A percentile compares a stretch with the other conserved stretches of the same genome.
phyloP scores from a whole-genome alignment of 2,113 vertebrate genomes.

The Micronycteris hirsuta region DNA sequence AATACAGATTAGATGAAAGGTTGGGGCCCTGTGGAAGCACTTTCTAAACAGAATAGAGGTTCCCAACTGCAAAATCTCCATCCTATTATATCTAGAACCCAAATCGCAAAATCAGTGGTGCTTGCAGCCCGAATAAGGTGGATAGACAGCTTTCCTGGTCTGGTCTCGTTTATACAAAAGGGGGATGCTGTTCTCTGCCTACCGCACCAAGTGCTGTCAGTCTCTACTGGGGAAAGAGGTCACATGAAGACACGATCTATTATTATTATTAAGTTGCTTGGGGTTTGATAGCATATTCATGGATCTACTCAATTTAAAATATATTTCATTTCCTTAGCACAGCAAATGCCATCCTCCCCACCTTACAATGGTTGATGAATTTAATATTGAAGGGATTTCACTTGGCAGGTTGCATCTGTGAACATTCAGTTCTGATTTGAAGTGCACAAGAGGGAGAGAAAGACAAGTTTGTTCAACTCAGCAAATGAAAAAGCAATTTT shows the following conservation, averaged over 20 bases:
- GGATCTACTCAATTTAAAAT: constrained; percentile 24
- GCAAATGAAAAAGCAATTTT: background rate
- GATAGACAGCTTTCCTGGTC: background rate
- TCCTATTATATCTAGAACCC: background rate
- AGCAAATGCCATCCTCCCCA: background rate
- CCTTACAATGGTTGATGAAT: background rate
- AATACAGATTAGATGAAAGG: background rate
- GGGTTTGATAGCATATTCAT: constrained; percentile 38
- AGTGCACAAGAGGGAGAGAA: background rate
- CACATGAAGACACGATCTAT: background rate
- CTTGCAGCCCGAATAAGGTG: background rate
- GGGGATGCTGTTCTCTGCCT: background rate
- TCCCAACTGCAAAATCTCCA: background rate
- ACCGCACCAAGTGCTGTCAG: rapidly evolving
- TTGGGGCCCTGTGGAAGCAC: rapidly evolving
- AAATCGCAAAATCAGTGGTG: rapidly evolving
- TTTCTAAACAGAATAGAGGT: background rate
- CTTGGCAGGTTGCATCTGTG: background rate
- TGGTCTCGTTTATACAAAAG: background rate
- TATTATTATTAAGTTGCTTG: constrained; percentile 25
- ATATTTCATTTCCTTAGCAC: constrained; percentile 46
- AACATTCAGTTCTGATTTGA: background rate
- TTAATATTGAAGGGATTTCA: constrained; percentile 50
- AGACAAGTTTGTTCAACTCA: background rate
- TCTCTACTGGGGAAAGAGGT: background rate